phyloP scores from a whole-genome alignment of 2,888 invertebrate genomes.

The Leptopilina myrica region DNA sequence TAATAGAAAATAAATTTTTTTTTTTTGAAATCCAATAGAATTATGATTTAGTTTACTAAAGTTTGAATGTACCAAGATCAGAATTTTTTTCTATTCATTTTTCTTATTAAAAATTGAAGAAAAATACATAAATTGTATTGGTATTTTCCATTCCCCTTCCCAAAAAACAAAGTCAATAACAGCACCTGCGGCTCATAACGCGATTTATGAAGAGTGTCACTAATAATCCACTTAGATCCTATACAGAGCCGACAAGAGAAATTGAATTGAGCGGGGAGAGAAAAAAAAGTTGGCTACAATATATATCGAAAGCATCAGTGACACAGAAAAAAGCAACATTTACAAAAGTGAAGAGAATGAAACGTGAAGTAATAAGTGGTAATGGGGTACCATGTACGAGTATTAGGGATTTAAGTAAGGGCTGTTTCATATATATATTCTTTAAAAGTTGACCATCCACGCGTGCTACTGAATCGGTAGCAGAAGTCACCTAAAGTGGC shows the following conservation, averaged over 20 bases:
- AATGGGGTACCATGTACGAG: constrained; percentile 40
- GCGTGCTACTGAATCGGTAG: constrained; percentile 47
- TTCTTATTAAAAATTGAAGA: too few species aligned
- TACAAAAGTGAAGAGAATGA: neutral
- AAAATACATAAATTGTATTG: too few species aligned
- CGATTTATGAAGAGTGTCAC: constrained; percentile 53
- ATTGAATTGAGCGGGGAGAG: constrained; percentile 49
- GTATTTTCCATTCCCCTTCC: too few species aligned
- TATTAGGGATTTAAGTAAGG: constrained; percentile 28
- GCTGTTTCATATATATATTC: constrained; percentile 38
- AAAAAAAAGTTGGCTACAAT: constrained; percentile 45
- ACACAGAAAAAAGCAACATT: constrained; percentile 32
- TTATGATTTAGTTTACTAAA: too few species aligned
- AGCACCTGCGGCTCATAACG: too few species aligned
- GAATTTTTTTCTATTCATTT: too few species aligned
- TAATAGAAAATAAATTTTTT: too few species aligned
- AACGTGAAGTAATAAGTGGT: constrained; percentile 42
- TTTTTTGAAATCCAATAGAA: too few species aligned
- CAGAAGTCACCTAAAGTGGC: constrained; percentile 55
- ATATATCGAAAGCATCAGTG: constrained; percentile 23
- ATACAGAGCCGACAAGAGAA: neutral
- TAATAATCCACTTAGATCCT: constrained; percentile 64
- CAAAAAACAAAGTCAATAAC: too few species aligned
- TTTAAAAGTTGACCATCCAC: constrained; percentile 45
- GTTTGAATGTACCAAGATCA: too few species aligned